phyloP scores from a whole-genome alignment of 1,140 invertebrate species.

The Magallana ariakensis region DNA sequence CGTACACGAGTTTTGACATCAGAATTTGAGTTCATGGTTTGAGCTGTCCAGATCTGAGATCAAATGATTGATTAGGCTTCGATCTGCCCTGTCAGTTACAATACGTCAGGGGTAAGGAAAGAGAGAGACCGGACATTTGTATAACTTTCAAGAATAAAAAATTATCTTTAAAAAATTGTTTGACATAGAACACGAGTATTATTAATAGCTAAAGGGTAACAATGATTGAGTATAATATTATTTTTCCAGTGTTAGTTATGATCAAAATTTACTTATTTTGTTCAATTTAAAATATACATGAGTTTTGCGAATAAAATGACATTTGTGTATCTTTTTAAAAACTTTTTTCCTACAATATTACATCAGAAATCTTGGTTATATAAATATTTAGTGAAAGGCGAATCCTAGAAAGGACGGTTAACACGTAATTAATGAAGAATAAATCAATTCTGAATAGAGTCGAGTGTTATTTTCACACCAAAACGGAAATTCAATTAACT shows the following conservation, averaged over 20 bases:
- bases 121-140: neutral
- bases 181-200: too few species aligned
- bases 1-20: neutral
- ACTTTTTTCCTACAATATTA: too few species aligned
- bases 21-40: slow-evolving; percentile 27
- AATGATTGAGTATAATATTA: too few species aligned
- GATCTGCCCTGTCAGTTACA: neutral
- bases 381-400: too few species aligned
- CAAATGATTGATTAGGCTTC: slow-evolving; percentile 5
- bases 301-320: too few species aligned
- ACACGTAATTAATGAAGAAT: neutral
- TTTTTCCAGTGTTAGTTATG: too few species aligned
- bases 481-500: slow-evolving; percentile 32
- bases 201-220: too few species aligned
- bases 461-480: slow-evolving; percentile 16
- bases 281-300: too few species aligned
- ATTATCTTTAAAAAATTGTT: too few species aligned
- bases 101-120: neutral
- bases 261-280: too few species aligned
- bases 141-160: neutral
- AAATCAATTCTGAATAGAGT: slow-evolving; percentile 6
- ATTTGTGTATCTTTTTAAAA: too few species aligned
- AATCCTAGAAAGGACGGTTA: neutral
- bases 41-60: neutral
- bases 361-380: too few species aligned